Evolutionary conservation across 2,888 invertebrate genomes (phyloP), one percentile per base, ranked within the genome.

Genomic region (Ctenicera cuprea): DNA sequence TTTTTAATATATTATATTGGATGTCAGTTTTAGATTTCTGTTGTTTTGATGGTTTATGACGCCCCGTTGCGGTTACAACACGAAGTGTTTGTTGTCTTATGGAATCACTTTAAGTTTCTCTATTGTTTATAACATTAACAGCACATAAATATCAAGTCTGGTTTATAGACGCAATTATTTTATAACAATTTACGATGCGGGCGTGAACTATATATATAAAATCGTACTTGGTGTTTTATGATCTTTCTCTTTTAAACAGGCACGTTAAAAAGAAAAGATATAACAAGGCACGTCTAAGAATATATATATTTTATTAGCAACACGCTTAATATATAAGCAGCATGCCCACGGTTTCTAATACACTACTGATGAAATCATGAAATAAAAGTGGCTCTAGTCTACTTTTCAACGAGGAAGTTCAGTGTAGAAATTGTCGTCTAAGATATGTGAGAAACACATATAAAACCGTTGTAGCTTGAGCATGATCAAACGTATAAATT

Each of bases 121-220:
- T 65, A 65, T 65, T 65, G 65, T 65, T 65, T 65, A 52, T 50
- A 65, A 65, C 65, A 52, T 65, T 65, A 65, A 65, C 48, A 50
- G 65, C 50, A 50, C 65, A 65, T 65, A 65, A 65, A 65, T 65
- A 50, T 65, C 65, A 14, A 48, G 14, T 41, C 52, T 50, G 33
- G 65, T 65, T 65, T 65, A 65, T 65, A 18, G 65, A 5, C 4
- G 65, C 65, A 65, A 65, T 65, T 65, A 65, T 65, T 65, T 65
- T 65, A 65, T 50, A 65, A 50, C n/a, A 65, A 65, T 65, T 65
- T 65, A 65, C n/a, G 62, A 45, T 11, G 14, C 43, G 62, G 62
- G 62, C 62, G 62, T 62, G 62, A 22, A 22, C 22, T 12, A 62
- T 59, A 59, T 59, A 59, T 57, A n/a, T n/a, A 43, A 62, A 26